Conservation (phyloP, 2,888 invertebrate species). For the Ichneumoninae sp. region DNA sequence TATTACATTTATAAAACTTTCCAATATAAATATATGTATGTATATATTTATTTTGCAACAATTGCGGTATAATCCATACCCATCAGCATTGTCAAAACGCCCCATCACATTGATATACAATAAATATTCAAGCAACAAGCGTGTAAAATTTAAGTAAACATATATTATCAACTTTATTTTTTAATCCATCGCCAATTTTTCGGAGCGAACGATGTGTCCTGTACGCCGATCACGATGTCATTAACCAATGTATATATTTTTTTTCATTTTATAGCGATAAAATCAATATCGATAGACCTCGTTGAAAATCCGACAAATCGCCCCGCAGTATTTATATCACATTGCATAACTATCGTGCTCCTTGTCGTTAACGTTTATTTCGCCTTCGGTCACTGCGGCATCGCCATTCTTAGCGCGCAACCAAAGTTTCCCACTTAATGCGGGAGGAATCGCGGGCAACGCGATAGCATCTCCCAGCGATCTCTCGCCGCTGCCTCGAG, state of each 20-base stretch:
- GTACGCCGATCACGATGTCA: too few relatives aligned
- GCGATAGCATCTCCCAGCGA: slow-evolving; percentile 26
- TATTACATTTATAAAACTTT: neutral
- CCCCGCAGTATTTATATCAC: neutral
- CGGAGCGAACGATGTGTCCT: too few relatives aligned
- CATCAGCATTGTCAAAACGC: neutral
- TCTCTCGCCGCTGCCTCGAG: slow-evolving; percentile 23
- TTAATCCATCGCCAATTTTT: too few relatives aligned
- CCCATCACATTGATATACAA: neutral
- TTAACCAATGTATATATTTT: too few relatives aligned
- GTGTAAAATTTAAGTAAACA: too few relatives aligned
- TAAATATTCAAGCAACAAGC: neutral
- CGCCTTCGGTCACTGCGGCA: neutral
- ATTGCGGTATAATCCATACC: neutral
- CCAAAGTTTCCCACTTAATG: slow-evolving; percentile 54
- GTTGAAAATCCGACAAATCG: neutral
- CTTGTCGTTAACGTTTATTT: neutral
- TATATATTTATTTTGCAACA: neutral
- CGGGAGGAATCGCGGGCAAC: slow-evolving; percentile 30
- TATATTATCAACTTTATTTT: too few relatives aligned
- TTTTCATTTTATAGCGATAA: too few relatives aligned
- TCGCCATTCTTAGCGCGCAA: slow-evolving; percentile 38
- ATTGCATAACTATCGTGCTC: neutral
- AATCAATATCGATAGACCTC: too few relatives aligned
- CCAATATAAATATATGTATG: neutral